phyloP scores from a whole-genome alignment of 2,113 vertebrate species.

The Okapia johnstoni region DNA sequence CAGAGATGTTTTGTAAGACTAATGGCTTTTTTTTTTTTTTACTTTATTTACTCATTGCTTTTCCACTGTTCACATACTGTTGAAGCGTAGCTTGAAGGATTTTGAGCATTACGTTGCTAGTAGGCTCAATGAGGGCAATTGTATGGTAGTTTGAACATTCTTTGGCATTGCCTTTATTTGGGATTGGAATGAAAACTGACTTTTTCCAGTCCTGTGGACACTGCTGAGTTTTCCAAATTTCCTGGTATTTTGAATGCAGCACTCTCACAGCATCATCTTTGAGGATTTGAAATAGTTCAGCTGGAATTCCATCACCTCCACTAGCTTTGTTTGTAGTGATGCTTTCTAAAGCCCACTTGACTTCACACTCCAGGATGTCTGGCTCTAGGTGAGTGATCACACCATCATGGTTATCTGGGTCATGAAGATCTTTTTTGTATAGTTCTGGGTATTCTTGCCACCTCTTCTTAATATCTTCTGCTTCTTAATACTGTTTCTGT shows the following conservation, averaged over 20 bases:
- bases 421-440: neutral
- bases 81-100: neutral
- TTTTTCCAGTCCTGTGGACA: neutral
- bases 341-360: neutral
- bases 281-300: neutral
- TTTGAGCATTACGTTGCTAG: neutral
- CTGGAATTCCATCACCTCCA: neutral
- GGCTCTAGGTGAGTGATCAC: neutral
- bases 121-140: neutral
- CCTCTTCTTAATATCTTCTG: neutral
- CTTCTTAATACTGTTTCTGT: neutral
- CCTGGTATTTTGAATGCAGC: neutral
- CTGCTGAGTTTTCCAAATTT: neutral
- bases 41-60: neutral
- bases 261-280: neutral
- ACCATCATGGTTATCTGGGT: neutral
- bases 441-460: neutral
- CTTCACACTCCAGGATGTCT: neutral
- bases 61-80: neutral
- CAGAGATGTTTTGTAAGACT: neutral
- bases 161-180: neutral
- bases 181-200: neutral
- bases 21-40: neutral
- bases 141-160: fast-evolving
- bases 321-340: neutral